phyloP scores from a whole-genome alignment of 2,113 vertebrate species.

The Malaclemys terrapin region DNA sequence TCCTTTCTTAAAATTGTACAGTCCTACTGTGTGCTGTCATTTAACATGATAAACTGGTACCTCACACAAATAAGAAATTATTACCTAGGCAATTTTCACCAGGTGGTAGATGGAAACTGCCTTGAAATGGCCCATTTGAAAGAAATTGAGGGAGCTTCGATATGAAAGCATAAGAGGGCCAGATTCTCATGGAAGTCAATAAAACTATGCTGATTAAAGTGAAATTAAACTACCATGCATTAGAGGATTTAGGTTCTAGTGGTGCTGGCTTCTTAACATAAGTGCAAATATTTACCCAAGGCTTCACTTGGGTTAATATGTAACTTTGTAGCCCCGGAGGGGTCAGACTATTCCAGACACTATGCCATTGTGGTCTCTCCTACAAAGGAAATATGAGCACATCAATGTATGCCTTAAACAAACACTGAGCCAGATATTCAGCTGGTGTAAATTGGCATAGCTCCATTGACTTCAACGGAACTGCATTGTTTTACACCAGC shows the following conservation, averaged over 20 bases:
- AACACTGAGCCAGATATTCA: not conserved
- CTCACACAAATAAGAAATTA: not conserved
- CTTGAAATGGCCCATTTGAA: not conserved
- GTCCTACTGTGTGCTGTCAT: not conserved
- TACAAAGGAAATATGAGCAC: constrained; percentile 16
- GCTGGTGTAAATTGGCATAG: not conserved
- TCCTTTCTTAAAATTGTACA: not conserved
- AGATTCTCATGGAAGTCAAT: constrained; percentile 29
- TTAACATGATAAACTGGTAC: not conserved
- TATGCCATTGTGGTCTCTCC: constrained; percentile 1
- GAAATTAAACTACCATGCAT: constrained; percentile 36
- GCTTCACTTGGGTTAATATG: constrained; percentile 69
- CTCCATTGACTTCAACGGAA: not conserved
- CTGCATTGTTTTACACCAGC: not conserved
- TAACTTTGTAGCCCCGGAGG: constrained; percentile 66
- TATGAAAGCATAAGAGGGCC: constrained; percentile 48
- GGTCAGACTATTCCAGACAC: constrained; percentile 57
- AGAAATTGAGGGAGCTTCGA: constrained; percentile 16
- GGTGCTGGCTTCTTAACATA: not conserved
- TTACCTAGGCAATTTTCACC: not conserved
- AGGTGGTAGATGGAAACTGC: not conserved
- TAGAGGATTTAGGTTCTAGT: not conserved
- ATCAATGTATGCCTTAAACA: constrained; percentile 10
- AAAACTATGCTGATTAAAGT: constrained; percentile 1
- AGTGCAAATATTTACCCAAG: constrained; percentile 45